Conservation (phyloP, 2,797 vertebrate genomes). For the Carapus acus region DNA sequence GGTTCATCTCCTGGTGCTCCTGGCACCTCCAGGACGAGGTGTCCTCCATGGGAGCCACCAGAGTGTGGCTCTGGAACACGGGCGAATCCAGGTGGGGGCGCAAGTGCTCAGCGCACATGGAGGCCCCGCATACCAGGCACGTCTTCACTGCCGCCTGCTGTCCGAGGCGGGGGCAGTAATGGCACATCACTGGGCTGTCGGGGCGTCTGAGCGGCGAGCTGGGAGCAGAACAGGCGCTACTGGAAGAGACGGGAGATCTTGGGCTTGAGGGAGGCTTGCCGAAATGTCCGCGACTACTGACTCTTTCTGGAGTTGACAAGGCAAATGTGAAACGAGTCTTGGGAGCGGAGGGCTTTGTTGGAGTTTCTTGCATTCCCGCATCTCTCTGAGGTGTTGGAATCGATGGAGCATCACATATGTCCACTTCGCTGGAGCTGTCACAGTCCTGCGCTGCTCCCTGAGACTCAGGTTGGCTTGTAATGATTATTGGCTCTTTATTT, state of each 20-base stretch:
- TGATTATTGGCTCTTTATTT: constrained; percentile 2
- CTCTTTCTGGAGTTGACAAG: constrained; percentile 16
- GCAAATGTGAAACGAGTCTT: too few relatives aligned
- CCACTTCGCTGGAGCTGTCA: constrained; percentile 54
- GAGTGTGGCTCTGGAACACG: constrained; percentile 72
- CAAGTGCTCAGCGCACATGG: constrained; percentile 76
- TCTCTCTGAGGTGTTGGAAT: constrained; percentile 22
- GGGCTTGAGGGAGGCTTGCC: constrained; percentile 4
- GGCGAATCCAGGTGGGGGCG: constrained; percentile 70
- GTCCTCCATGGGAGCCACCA: constrained; percentile 71
- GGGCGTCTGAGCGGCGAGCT: not conserved
- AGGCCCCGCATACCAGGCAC: constrained; percentile 76
- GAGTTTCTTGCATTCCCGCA: not conserved
- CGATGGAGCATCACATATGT: constrained; percentile 50
- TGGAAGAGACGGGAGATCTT: constrained; percentile 14
- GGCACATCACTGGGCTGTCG: constrained; percentile 58
- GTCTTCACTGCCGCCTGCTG: constrained; percentile 71
- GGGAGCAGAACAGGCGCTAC: not conserved
- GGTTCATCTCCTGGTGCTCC: constrained; percentile 78
- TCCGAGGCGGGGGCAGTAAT: constrained; percentile 66
- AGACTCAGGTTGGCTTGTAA: constrained; percentile 17
- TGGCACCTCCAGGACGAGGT: constrained; percentile 71
- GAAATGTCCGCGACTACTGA: constrained; percentile 1
- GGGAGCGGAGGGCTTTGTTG: constrained; percentile 20
- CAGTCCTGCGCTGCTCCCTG: constrained; percentile 31